These are phyloP conservation scores for Bradypodion pumilum DNA, from an alignment of 2,797 vertebrate genomes.

Conservation along the genomic window DNA sequence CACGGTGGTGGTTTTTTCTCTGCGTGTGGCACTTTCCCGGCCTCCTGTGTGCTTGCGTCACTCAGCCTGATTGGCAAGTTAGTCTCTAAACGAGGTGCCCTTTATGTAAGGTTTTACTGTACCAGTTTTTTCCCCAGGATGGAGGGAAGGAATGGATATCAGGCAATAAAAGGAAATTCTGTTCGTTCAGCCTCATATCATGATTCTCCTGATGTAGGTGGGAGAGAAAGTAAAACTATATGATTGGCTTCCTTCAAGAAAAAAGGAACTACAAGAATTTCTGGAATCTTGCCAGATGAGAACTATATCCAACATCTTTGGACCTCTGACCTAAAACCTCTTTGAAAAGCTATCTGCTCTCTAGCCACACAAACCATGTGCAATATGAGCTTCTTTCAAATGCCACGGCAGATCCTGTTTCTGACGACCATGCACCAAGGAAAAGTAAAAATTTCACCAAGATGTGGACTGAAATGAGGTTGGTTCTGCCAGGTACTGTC, in stretches of 20 bases:
- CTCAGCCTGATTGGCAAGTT: no score
- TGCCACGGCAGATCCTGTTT: background rate
- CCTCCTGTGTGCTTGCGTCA: no score
- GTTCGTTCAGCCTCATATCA: background rate
- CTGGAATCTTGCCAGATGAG: background rate
- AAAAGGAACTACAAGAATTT: background rate
- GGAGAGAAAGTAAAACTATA: background rate
- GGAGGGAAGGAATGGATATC: background rate
- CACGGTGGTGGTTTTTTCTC: no score
- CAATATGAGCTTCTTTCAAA: background rate
- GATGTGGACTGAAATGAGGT: background rate
- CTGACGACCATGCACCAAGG: background rate
- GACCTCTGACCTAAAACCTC: background rate
- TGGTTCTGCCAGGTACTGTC: background rate
- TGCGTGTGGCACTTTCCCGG: no score
- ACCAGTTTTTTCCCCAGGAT: background rate
- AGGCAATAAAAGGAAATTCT: background rate
- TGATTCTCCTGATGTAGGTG: background rate
- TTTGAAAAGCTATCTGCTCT: background rate
- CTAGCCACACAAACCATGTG: background rate
- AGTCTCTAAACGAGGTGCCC: no score
- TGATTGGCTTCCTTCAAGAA: background rate
- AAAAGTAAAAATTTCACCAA: background rate
- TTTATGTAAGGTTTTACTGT: no score
- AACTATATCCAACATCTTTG: background rate